Evolutionary conservation across 2,113 vertebrate species (phyloP), one percentile per base, ranked within the genome.

Genomic region (Collichthys lucidus): DNA sequence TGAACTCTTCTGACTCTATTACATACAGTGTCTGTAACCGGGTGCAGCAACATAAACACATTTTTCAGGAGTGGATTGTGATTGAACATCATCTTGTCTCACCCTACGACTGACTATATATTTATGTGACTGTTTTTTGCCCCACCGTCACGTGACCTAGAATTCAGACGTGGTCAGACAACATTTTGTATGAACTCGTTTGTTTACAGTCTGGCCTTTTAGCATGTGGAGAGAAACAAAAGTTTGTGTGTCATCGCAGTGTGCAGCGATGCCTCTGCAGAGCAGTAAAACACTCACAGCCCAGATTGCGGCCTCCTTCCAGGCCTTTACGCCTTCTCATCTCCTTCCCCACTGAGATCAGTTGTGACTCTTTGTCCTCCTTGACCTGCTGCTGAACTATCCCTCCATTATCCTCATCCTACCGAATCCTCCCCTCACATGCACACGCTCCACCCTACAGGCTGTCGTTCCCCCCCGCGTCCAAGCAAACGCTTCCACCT

Each of bases 311-410:
- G 74, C 86, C 77, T 86, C 75, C 79, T 77, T 63, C 75, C 61
- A 76, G 64, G 62, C 68, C 65, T 84, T 77, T 29, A 82, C 67
- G 44, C 40, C 66, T 42, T 65, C 59, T 83, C 70, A 82, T 89
- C 82, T 83, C 68, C 75, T 64, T 79, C 53, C 82, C 88, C 57
- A 10, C 82, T 15, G 80, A 65, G 73, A 70, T 80, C 68, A 75
- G 17, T 62, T 74, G 35, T 56, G 86, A 82, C 71, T 67, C 35
- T 84, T 81, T 83, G 77, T 88, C 82, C 68, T 79, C 57, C 83
- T 84, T 90, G 83, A 92, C 90, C 68, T 49, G 53, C 76, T 59
- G 85, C 63, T 90, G 83, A 91, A 89, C 84, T 60, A 47, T 73
- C 68, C 74, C 73, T 63, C 70, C 62, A 62, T 90, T 79, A 78